Evolutionary conservation across 2,888 invertebrate genomes (phyloP).

Genomic region (Amblyjoppa fuscipennis): DNA sequence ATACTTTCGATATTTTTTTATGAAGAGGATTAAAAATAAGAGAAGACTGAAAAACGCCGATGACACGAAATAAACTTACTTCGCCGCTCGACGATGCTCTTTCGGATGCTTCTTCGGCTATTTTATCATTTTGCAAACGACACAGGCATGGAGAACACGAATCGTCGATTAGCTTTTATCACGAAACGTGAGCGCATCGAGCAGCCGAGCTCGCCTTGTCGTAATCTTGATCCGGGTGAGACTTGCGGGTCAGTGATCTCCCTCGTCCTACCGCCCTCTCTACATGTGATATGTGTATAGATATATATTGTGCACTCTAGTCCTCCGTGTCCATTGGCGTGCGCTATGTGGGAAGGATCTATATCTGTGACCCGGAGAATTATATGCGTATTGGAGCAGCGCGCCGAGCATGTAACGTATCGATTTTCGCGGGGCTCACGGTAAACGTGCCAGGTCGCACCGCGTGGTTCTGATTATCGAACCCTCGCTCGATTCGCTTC

Average conservation of each 20-base stretch:
- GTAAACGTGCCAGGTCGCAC: slow-evolving; percentile 66
- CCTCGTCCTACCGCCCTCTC: slow-evolving; percentile 41
- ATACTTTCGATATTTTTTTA: background rate
- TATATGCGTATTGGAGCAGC: slow-evolving; percentile 50
- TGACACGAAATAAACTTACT: background rate
- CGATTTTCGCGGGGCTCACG: slow-evolving; percentile 63
- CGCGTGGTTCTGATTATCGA: slow-evolving; percentile 64
- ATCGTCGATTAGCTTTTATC: slow-evolving; percentile 65
- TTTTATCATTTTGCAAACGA: slow-evolving; percentile 11
- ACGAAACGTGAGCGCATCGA: slow-evolving; percentile 62
- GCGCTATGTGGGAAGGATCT: background rate
- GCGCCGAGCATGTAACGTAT: slow-evolving; percentile 59
- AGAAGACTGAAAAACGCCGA: background rate
- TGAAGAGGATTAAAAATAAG: background rate
- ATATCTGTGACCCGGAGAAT: slow-evolving; percentile 54
- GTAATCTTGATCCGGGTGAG: slow-evolving; percentile 67
- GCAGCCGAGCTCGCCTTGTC: slow-evolving; percentile 47
- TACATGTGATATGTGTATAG: background rate
- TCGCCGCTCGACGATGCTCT: background rate
- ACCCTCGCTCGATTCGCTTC: slow-evolving; percentile 20
- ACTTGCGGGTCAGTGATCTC: slow-evolving; percentile 69
- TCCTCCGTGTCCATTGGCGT: background rate
- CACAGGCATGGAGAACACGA: slow-evolving; percentile 40
- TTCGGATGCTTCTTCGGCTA: background rate
- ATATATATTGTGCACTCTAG: slow-evolving; percentile 1